Percentiles rank a stretch among this genome's conserved stretches.
Conservation (phyloP, 2,888 invertebrate genomes). For the Clitarchus hookeri region DNA sequence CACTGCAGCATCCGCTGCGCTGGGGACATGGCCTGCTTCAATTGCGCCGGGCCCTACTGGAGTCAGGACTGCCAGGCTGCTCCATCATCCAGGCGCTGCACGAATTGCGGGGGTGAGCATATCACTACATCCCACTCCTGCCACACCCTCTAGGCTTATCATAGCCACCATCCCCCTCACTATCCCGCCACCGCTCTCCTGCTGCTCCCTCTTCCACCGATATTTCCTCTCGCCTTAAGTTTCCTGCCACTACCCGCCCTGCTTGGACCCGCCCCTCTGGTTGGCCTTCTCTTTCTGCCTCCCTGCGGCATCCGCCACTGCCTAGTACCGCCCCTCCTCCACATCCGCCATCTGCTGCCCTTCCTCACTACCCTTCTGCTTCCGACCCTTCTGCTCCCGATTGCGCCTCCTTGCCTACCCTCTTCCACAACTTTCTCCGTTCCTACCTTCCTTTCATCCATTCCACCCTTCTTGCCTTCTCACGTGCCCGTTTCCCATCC, state of each 20-base stretch:
- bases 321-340: background rate
- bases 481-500: background rate
- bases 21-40: no score
- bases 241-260: background rate
- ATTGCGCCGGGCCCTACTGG: no score
- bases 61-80: no score
- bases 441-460: conserved; percentile 15
- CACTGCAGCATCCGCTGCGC: no score
- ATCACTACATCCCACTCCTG: no score
- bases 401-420: no score
- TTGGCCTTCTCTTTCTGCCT: no score
- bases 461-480: background rate
- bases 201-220: background rate
- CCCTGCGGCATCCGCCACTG: no score
- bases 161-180: background rate
- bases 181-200: conserved; percentile 18
- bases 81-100: no score
- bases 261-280: background rate
- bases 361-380: conserved; percentile 16
- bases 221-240: background rate
- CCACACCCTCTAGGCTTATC: background rate
- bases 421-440: background rate
- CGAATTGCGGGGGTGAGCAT: no score
- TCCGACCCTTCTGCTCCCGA: conserved; percentile 22
- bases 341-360: background rate